phyloP scores from a whole-genome alignment of 2,113 vertebrate species.

The Crotalus helleri region DNA sequence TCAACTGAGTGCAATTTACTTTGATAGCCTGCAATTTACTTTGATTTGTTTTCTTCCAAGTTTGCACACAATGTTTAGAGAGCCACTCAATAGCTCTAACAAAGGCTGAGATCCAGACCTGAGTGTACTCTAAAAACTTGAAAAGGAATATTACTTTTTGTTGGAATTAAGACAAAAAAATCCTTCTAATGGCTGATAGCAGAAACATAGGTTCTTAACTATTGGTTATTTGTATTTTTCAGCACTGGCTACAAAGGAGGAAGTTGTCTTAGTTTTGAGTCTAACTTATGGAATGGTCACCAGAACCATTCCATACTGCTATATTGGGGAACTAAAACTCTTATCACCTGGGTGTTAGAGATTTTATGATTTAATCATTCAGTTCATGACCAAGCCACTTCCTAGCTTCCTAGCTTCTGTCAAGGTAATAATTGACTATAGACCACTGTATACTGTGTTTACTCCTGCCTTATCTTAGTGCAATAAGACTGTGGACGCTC shows the following conservation, averaged over 20 bases:
- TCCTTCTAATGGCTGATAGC: background rate
- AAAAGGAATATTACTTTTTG: background rate
- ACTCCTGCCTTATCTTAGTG: no score
- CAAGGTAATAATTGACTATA: no score
- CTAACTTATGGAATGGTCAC: background rate
- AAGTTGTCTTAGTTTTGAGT: background rate
- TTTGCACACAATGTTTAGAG: background rate
- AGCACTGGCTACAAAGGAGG: background rate
- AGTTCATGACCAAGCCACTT: background rate
- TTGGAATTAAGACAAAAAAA: background rate
- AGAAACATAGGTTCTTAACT: background rate
- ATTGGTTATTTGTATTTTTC: background rate
- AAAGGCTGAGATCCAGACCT: background rate
- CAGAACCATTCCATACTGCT: background rate
- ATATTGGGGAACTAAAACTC: background rate
- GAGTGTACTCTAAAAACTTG: background rate
- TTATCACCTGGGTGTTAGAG: background rate
- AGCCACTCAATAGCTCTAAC: background rate
- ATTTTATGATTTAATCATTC: background rate
- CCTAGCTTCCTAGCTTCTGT: background rate
- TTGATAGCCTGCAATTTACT: constrained; percentile 45
- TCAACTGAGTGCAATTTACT: constrained; percentile 50
- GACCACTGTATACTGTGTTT: no score
- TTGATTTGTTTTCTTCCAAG: constrained; percentile 46
- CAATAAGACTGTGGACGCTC: no score